Evolutionary conservation across 2,797 vertebrate genomes (phyloP).

Genomic region (Myoxocephalus aenaeus): DNA sequence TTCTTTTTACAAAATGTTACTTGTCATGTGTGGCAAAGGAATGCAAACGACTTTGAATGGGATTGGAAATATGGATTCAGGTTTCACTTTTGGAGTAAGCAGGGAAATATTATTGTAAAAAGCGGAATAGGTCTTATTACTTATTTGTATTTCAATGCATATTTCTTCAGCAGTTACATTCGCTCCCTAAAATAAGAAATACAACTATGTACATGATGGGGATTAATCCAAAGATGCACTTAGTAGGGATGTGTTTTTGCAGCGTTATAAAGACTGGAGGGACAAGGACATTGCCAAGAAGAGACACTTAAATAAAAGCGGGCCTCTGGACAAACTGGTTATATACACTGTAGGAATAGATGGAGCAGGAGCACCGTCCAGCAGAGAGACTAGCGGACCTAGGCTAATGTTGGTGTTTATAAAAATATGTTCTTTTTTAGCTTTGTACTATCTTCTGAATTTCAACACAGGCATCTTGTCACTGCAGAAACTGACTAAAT

Average conservation of each 20-base stretch:
- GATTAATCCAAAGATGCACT: neutral
- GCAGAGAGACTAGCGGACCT: neutral
- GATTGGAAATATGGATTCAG: neutral
- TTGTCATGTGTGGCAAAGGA: neutral
- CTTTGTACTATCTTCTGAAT: neutral
- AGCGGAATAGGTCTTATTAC: neutral
- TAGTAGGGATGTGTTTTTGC: neutral
- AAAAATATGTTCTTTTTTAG: slow-evolving; percentile 18
- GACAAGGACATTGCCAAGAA: neutral
- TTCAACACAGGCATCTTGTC: slow-evolving; percentile 15
- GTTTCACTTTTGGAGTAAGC: neutral
- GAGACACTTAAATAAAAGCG: neutral
- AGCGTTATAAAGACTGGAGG: neutral
- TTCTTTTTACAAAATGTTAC: neutral
- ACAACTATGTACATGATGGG: neutral
- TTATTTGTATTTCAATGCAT: neutral
- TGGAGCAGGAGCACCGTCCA: neutral
- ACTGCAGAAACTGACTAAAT: slow-evolving; percentile 6
- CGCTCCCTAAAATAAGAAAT: neutral
- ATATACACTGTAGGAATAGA: neutral
- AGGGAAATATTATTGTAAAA: neutral
- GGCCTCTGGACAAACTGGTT: neutral
- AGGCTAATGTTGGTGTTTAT: neutral
- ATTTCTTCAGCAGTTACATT: neutral
- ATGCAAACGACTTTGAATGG: neutral